Conservation (phyloP, 2,888 invertebrate species). For the Leptura quadrifasciata region DNA sequence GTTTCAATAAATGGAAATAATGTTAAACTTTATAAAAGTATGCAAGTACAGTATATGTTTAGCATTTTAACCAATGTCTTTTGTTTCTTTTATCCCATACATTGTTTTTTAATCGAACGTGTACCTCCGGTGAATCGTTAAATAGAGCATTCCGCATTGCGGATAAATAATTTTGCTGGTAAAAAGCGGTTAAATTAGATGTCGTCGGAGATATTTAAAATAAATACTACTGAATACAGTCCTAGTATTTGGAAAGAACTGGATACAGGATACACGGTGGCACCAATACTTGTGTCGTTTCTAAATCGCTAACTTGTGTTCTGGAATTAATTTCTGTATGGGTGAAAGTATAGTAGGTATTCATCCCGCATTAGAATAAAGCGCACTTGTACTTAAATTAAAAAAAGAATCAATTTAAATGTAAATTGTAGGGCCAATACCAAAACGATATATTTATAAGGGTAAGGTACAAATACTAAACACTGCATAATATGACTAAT, state of each 20-base stretch:
- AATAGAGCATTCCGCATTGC: slow-evolving; percentile 62
- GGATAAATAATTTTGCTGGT: slow-evolving; percentile 59
- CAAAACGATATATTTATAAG: too few relatives aligned
- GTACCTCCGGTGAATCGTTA: slow-evolving; percentile 61
- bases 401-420: too few relatives aligned
- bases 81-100: slow-evolving; percentile 57
- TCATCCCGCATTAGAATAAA: too few relatives aligned
- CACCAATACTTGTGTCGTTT: too few relatives aligned
- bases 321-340: too few relatives aligned
- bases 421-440: too few relatives aligned
- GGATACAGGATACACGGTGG: slow-evolving; percentile 13
- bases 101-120: slow-evolving; percentile 61
- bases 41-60: slow-evolving; percentile 39
- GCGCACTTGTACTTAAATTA: too few relatives aligned
- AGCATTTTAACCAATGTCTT: slow-evolving; percentile 57
- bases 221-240: slow-evolving; percentile 45
- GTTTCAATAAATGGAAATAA: slow-evolving; percentile 13
- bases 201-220: slow-evolving; percentile 53
- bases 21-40: background rate
- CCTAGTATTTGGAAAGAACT: slow-evolving; percentile 26
- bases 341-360: too few relatives aligned
- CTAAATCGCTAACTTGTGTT: background rate
- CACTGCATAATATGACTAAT: too few relatives aligned
- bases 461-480: too few relatives aligned
- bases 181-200: slow-evolving; percentile 61